Base-by-base conservation (phyloP, 2,888 invertebrate species). In the Hydrotaea cyrtoneurina region DNA sequence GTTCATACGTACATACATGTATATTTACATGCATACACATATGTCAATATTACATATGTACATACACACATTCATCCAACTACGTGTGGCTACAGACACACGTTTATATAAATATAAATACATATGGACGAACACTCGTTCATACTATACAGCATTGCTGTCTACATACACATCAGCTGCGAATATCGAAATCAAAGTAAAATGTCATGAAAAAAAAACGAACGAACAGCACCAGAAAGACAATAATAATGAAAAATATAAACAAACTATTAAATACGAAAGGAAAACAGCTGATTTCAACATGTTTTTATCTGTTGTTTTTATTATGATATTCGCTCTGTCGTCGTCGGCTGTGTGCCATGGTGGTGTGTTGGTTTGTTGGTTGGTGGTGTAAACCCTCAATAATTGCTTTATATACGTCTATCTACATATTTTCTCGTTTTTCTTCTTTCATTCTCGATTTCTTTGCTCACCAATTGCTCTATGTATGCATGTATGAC, bases 221-320 rank as follows among this genome's bases (percentile, higher is more conserved):
- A 80, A 84, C 62, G 78, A 64, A 81, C 36, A 74, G 57, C 15
- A 77, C n/a, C 77, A 69, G 39, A 36, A 76, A 71, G 39, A 81
- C 31, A 73, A 62, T 10, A 73, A 62, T 10, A 53, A 26, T 59
- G 43, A 72, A 81, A 80, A 81, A 82, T 76, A 84, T 80, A 84
- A 80, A 86, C 69, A 83, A 82, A 82, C 55, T 55, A 64, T 73
- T 43, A 57, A 74, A 74, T 53, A 53, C n/a, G 39, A 66, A 62
- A 76, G 10, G 13, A 57, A 85, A 85, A 82, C 85, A 85, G 85
- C 85, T 85, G 85, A 83, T 78, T 79, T 77, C 59, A 75, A 83
- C 72, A 83, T 85, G 64, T 82, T 78, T 46, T 82, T 75, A 39
- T 57, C 39, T 78, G 21, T 77, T 81, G 72, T 82, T 84, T 86